A percentile compares a stretch with the other conserved stretches of the same genome.
Conservation (phyloP, 1,140 invertebrate genomes). For the Aphelenchoides avenae region DNA sequence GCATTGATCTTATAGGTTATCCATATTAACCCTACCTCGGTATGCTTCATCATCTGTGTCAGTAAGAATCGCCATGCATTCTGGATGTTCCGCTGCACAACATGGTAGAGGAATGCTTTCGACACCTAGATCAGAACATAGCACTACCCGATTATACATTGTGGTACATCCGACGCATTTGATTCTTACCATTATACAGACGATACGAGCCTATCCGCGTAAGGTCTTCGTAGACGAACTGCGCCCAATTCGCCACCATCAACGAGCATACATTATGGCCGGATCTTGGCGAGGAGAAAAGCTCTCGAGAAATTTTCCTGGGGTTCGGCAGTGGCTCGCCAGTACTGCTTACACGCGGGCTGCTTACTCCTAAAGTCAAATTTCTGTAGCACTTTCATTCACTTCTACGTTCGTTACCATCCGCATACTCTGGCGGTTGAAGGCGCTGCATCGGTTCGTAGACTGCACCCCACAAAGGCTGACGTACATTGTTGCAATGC, state of each 20-base stretch:
- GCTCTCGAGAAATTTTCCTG: slow-evolving; percentile 16
- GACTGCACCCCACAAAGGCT: slow-evolving; percentile 77
- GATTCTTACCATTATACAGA: slow-evolving; percentile 36
- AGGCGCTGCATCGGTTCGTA: slow-evolving; percentile 73
- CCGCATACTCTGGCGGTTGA: slow-evolving; percentile 74
- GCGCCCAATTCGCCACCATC: slow-evolving; percentile 51
- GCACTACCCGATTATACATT: too few species aligned
- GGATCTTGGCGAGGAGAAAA: slow-evolving; percentile 20
- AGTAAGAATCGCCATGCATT: slow-evolving; percentile 42
- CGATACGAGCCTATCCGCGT: slow-evolving; percentile 45
- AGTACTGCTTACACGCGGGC: slow-evolving; percentile 12
- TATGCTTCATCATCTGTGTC: slow-evolving; percentile 31
- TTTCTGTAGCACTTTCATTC: neutral
- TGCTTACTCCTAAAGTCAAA: slow-evolving; percentile 24
- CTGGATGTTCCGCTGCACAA: slow-evolving; percentile 41
- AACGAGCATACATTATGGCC: slow-evolving; percentile 39
- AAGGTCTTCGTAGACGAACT: slow-evolving; percentile 52
- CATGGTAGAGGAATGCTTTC: slow-evolving; percentile 39
- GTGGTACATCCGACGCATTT: neutral
- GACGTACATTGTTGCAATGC: slow-evolving; percentile 86
- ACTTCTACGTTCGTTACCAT: slow-evolving; percentile 65
- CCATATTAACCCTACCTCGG: too few species aligned
- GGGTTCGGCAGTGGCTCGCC: slow-evolving; percentile 35
- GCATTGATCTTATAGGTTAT: too few species aligned
- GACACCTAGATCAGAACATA: slow-evolving; percentile 9